Base-by-base conservation (phyloP, 2,797 vertebrate species). In the Kryptolebias ocellatus region DNA sequence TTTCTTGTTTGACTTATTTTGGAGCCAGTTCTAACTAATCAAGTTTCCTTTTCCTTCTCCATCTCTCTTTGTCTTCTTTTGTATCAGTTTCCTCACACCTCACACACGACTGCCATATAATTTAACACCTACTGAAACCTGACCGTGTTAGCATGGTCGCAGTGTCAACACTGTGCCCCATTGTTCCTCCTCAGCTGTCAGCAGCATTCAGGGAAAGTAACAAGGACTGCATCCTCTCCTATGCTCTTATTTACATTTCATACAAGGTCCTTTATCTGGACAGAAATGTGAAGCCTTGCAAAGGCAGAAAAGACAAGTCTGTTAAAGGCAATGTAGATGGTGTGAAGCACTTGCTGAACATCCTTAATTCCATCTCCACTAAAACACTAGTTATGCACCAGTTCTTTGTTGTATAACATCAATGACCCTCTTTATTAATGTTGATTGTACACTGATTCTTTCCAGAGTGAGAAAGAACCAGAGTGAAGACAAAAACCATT, bases 61-160 rank as follows among this genome's bases (percentile, higher is more conserved):
- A 1, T 24, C 2, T 42, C 17, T 39, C 17, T 42, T 28, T 50
- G 18, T 14, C 14, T 24, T 60, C 31, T 39, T 50, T 28, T 57
- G 42, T 58, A 63, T 24, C 51, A 37, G 20, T 52, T 60, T 0
- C 66, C 44, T 51, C 61, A 31, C 37, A 62, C 5, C 16, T 59
- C 52, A 24, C 2, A 52, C 4, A 52, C 14, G 53, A 27, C 46
- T 51, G 60, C 39, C 29, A 46, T 34, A 58, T 64, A 64, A 60
- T 58, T 29, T 31, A 57, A 72, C 73, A 56, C 42, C 49, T 20
- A 34, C 37, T 46, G 50, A 62, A 56, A 58, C 28, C 37, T 46
- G 31, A 65, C 75, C 59, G 46, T 57, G 46, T 53, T 53, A 57
- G 54, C 64, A 52, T 34, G 31, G 31, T 60, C 56, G 34, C 54